phyloP scores from a whole-genome alignment of 2,797 vertebrate genomes.

The Nyctibius grandis region DNA sequence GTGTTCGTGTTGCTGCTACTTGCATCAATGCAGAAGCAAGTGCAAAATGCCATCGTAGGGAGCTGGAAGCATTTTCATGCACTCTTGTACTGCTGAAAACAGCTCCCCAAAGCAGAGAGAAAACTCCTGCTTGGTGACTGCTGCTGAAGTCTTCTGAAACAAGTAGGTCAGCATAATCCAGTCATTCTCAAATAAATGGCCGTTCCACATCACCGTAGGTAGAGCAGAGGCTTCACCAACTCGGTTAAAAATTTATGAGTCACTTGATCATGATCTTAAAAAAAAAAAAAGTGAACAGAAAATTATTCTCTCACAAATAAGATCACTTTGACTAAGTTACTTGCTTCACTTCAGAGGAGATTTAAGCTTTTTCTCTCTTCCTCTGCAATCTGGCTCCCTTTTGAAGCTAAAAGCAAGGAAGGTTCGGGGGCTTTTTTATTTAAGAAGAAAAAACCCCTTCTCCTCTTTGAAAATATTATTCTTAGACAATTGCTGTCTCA shows the following conservation, averaged over 20 bases:
- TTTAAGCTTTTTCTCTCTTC: constrained; percentile 42
- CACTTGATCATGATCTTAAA: not conserved
- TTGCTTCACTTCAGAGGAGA: constrained; percentile 43
- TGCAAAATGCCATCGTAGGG: fast-evolving
- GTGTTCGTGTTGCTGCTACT: not conserved
- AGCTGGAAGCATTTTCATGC: not conserved
- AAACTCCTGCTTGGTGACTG: not conserved
- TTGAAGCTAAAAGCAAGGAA: constrained; percentile 65
- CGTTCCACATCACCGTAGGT: not conserved
- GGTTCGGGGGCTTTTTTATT: constrained; percentile 52
- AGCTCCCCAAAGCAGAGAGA: not conserved
- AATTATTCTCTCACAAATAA: constrained; percentile 19
- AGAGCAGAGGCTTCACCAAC: not conserved
- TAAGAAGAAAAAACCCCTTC: constrained; percentile 28
- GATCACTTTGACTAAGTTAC: constrained; percentile 42
- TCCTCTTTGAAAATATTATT: constrained; percentile 61
- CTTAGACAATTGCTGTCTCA: constrained; percentile 52
- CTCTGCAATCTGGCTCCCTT: constrained; percentile 56
- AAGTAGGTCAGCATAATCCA: not conserved
- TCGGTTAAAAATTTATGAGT: not conserved
- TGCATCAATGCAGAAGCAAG: not conserved
- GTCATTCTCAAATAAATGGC: not conserved
- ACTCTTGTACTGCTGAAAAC: not conserved
- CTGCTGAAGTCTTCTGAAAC: not conserved
- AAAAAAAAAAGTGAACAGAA: not conserved